These are phyloP conservation scores for Acinonyx jubatus DNA, from an alignment of 2,113 vertebrate genomes.

Conservation along the genomic window DNA sequence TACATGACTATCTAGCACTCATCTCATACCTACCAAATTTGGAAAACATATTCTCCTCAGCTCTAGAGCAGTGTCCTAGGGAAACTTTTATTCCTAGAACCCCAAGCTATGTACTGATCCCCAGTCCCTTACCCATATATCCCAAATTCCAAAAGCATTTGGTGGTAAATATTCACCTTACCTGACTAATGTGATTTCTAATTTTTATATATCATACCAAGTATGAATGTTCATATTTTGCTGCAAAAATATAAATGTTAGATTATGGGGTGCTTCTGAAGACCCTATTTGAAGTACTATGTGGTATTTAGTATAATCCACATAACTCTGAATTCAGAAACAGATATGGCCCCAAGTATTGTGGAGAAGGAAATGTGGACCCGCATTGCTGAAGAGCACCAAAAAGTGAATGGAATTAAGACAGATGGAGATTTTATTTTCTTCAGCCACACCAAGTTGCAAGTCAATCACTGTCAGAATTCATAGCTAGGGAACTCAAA, in stretches of 20 bases:
- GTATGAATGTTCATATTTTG: neutral
- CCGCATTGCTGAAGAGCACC: neutral
- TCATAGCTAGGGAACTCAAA: neutral
- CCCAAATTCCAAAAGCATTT: neutral
- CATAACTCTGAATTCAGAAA: neutral
- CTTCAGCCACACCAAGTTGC: neutral
- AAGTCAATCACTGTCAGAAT: neutral
- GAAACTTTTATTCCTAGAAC: neutral
- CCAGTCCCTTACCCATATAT: neutral
- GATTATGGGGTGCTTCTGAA: neutral
- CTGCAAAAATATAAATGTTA: neutral
- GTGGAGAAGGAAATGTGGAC: neutral
- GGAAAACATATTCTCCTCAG: neutral
- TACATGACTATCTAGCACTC: neutral
- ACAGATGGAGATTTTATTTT: neutral
- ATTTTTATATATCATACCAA: neutral
- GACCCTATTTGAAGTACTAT: neutral
- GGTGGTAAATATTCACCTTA: neutral
- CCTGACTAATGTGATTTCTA: neutral
- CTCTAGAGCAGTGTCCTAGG: neutral
- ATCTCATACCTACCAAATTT: neutral
- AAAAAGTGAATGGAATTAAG: neutral
- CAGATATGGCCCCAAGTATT: neutral
- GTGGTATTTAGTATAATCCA: neutral
- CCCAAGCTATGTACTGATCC: neutral